A percentile compares a stretch with the other conserved stretches of the same genome.
phyloP scores from a whole-genome alignment of 1,140 invertebrate species.

The Pseudomyrmex dendroicus region DNA sequence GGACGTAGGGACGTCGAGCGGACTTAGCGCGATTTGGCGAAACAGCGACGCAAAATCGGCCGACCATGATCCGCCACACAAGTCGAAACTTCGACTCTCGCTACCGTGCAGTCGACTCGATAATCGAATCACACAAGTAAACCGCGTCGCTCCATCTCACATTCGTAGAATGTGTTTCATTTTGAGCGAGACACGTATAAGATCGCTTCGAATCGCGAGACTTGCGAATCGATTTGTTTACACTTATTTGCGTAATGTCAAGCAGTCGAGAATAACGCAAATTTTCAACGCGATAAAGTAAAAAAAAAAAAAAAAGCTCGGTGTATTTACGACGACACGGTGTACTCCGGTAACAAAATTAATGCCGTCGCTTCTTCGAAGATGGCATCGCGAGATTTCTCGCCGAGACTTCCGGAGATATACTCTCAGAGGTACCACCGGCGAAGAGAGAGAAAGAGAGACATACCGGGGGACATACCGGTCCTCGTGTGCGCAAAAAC shows the following conservation, averaged over 20 bases:
- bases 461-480: constrained; percentile 42
- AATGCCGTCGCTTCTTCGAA: constrained; percentile 35
- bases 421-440: not conserved
- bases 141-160: not conserved
- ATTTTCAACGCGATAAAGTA: not conserved
- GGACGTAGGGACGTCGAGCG: constrained; percentile 43
- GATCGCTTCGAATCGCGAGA: not conserved
- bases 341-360: constrained; percentile 19
- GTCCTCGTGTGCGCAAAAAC: constrained; percentile 55
- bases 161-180: constrained; percentile 15
- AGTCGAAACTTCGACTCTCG: constrained; percentile 34
- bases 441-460: constrained; percentile 4
- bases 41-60: constrained; percentile 58
- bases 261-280: not conserved
- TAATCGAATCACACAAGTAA: constrained; percentile 34
- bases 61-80: constrained; percentile 63
- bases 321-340: too few species aligned
- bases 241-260: constrained; percentile 2
- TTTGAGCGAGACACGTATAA: not conserved
- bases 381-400: not conserved
- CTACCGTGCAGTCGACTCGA: constrained; percentile 17
- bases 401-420: not conserved
- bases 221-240: constrained; percentile 18
- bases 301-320: too few species aligned
- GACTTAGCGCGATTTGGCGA: constrained; percentile 36